Evolutionary conservation across 2,888 invertebrate genomes (phyloP).

Genomic region (Chesias legatella): DNA sequence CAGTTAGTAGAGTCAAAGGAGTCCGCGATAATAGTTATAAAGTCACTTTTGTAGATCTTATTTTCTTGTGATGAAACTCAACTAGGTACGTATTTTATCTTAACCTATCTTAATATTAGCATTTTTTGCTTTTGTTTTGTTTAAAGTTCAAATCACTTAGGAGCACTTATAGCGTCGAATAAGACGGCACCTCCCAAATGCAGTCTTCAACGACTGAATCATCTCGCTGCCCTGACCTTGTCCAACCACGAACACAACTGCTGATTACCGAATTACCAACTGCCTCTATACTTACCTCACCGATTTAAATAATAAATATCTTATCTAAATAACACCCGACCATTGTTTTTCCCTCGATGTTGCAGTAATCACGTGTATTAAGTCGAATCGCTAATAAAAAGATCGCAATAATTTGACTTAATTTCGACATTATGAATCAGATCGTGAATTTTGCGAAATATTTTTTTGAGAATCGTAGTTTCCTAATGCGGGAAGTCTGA

Average conservation of each 20-base stretch:
- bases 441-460: constrained; percentile 43
- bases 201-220: constrained; percentile 40
- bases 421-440: constrained; percentile 69
- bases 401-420: constrained; percentile 66
- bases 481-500: constrained; percentile 24
- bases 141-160: constrained; percentile 15
- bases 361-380: constrained; percentile 71
- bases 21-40: too few relatives aligned
- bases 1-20: too few relatives aligned
- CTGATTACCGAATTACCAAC: constrained; percentile 77
- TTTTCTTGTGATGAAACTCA: too few relatives aligned
- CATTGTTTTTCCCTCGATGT: constrained; percentile 64
- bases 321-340: constrained; percentile 74
- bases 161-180: constrained; percentile 11
- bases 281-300: constrained; percentile 71
- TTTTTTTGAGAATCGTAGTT: constrained; percentile 42
- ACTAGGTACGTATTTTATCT: too few relatives aligned
- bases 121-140: constrained; percentile 1
- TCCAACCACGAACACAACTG: constrained; percentile 60
- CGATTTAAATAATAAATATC: constrained; percentile 80
- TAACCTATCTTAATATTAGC: not conserved
- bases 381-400: constrained; percentile 73
- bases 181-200: constrained; percentile 5
- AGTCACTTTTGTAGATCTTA: too few relatives aligned
- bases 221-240: constrained; percentile 70